Evolutionary conservation across 2,888 invertebrate genomes (phyloP).

Genomic region (Caenorhabditis sp.): DNA sequence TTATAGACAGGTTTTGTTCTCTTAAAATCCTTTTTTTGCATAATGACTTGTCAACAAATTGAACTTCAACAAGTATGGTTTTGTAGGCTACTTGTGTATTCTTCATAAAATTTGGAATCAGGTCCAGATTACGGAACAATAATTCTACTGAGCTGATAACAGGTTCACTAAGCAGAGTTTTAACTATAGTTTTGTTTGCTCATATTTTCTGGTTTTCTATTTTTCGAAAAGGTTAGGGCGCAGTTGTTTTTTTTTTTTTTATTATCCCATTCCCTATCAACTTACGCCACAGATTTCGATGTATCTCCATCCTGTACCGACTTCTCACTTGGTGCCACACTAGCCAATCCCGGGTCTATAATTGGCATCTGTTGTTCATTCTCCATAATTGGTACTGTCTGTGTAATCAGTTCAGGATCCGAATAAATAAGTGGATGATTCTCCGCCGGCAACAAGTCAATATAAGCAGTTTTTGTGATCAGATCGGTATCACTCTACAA

Average conservation of each 20-base stretch:
- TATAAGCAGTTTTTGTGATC: conserved; percentile 10
- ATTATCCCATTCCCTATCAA: no score
- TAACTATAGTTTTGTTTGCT: no score
- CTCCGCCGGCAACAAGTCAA: conserved; percentile 10
- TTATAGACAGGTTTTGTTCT: no score
- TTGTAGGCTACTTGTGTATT: background rate
- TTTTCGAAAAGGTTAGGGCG: no score
- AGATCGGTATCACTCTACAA: conserved; percentile 52
- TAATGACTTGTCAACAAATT: no score
- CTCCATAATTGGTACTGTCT: conserved; percentile 7
- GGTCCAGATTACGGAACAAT: no score
- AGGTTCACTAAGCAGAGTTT: no score
- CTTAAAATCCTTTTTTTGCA: no score
- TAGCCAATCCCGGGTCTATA: conserved; percentile 7
- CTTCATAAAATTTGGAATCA: background rate
- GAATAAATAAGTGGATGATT: conserved; percentile 46
- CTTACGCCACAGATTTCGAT: conserved; percentile 19
- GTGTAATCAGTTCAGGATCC: conserved; percentile 34
- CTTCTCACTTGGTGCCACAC: conserved; percentile 33
- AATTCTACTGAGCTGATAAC: no score
- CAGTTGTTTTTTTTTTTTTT: no score
- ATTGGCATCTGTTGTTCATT: background rate
- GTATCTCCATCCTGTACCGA: conserved; percentile 17
- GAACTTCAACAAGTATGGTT: no score
- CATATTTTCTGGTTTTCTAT: no score